Percentiles rank a stretch among this genome's conserved stretches.
Conservation (phyloP, 2,888 invertebrate genomes). For the Teleiodes luculella region DNA sequence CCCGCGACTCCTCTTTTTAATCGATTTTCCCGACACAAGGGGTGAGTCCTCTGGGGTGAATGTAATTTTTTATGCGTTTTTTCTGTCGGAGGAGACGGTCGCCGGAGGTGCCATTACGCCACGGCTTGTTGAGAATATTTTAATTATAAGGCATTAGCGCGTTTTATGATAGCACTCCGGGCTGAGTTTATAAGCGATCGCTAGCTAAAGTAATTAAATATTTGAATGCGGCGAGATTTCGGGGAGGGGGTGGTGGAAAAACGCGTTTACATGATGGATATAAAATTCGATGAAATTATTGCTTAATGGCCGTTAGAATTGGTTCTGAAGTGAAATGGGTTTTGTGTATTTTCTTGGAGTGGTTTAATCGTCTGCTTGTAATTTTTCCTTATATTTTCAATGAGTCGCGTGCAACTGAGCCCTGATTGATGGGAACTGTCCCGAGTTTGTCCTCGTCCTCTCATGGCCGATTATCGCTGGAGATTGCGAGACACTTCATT, state of each 20-base stretch:
- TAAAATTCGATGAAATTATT: conserved; percentile 75
- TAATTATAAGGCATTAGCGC: conserved; percentile 80
- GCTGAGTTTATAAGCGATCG: conserved; percentile 75
- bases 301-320: conserved; percentile 70
- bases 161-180: conserved; percentile 78
- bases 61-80: conserved; percentile 81
- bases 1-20: conserved; percentile 78
- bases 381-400: background rate
- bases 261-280: conserved; percentile 72
- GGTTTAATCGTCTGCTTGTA: background rate
- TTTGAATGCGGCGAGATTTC: conserved; percentile 78
- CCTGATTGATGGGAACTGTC: conserved; percentile 55
- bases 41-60: conserved; percentile 79
- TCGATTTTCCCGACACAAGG: conserved; percentile 79
- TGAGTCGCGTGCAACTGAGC: background rate
- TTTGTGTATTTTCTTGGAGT: conserved; percentile 45
- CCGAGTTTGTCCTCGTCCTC: conserved; percentile 28
- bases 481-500: conserved; percentile 54
- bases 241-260: conserved; percentile 65
- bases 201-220: conserved; percentile 77
- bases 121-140: conserved; percentile 80
- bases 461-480: conserved; percentile 47
- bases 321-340: conserved; percentile 49
- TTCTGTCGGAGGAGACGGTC: conserved; percentile 70
- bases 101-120: conserved; percentile 79